Evolutionary conservation across 2,888 invertebrate genomes (phyloP).

Genomic region (Bellardia pandia): DNA sequence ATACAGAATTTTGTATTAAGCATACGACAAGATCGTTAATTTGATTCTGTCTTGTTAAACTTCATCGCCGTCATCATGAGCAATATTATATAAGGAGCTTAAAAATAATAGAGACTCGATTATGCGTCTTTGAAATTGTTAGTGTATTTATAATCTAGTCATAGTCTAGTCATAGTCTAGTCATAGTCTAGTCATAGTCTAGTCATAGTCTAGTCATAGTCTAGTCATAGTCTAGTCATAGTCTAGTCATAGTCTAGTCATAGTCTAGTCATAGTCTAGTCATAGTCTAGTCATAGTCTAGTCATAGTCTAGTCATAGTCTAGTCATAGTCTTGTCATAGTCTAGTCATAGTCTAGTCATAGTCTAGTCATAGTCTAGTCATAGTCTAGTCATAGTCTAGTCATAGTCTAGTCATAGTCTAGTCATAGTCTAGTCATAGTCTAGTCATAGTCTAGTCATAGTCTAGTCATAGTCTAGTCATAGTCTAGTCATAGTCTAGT

Average conservation of each 20-base stretch:
- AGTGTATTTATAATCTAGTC: no score
- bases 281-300: slow-evolving; percentile 12
- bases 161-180: no score
- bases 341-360: slow-evolving; percentile 12
- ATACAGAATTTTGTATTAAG: slow-evolving; percentile 25
- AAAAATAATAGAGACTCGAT: not conserved
- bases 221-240: slow-evolving; percentile 12
- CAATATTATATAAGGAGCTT: slow-evolving; percentile 41
- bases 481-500: slow-evolving; percentile 12
- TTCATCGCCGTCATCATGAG: slow-evolving; percentile 57
- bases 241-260: slow-evolving; percentile 12
- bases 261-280: slow-evolving; percentile 12
- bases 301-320: slow-evolving; percentile 12
- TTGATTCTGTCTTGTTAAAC: slow-evolving; percentile 79
- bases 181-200: slow-evolving; percentile 8
- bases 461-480: slow-evolving; percentile 12
- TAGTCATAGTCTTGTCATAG: slow-evolving; percentile 10
- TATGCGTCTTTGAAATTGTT: not conserved
- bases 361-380: slow-evolving; percentile 12
- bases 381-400: slow-evolving; percentile 9
- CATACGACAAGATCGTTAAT: slow-evolving; percentile 81
- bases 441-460: slow-evolving; percentile 12
- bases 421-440: slow-evolving; percentile 12
- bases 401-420: slow-evolving; percentile 12
- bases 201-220: slow-evolving; percentile 10